Base-by-base conservation (phyloP, 2,888 invertebrate genomes). In the Ceramica pisi region DNA sequence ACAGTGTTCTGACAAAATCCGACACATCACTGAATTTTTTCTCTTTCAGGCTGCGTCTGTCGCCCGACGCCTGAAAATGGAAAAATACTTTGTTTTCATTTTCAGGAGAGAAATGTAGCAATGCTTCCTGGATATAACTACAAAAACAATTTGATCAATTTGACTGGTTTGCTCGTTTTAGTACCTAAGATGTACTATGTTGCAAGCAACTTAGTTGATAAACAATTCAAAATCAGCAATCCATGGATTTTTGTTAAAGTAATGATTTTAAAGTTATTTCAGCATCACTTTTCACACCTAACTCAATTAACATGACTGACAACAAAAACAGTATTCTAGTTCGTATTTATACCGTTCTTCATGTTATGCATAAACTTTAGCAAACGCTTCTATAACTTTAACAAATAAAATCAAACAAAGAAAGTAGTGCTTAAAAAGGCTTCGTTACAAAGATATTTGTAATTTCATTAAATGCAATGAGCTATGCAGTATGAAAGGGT, bases 11-110 rank as follows among this genome's bases (percentile, higher is more conserved):
- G 53, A 59, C 46, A 57, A 65, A 77, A 70, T 56, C 23, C 46
- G 23, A 50, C 60, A 51, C 53, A 57, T 38, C 12, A 31, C 38
- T 61, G 71, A 46, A 10, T 60, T 75, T 75, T 75, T 64, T 70
- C 50, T 56, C 60, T n/a, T 70, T 31, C 14, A 21, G 56, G 4
- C 21, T 55, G 55, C 60, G 26, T 38, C 35, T 16, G 41, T 35
- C 50, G 16, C 1, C 35, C 21, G 35, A 44, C 48, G n/a, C 55
- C 44, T 21, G 50, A 56, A 69, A 68, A 61, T 67, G 23, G n/a
- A 61, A 50, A 23, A 50, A 61, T 41, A 26, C 41, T 51, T 12
- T 50, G n/a, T 56, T 51, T 55, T 14, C 14, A 19, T 56, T 65
- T 76, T 59, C 6, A 31, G 26, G 19, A 65, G 16, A 23, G 1